Evolutionary conservation across 2,113 vertebrate genomes (phyloP), one percentile per base, ranked within the genome.

Genomic region (Ranitomeya imitator): DNA sequence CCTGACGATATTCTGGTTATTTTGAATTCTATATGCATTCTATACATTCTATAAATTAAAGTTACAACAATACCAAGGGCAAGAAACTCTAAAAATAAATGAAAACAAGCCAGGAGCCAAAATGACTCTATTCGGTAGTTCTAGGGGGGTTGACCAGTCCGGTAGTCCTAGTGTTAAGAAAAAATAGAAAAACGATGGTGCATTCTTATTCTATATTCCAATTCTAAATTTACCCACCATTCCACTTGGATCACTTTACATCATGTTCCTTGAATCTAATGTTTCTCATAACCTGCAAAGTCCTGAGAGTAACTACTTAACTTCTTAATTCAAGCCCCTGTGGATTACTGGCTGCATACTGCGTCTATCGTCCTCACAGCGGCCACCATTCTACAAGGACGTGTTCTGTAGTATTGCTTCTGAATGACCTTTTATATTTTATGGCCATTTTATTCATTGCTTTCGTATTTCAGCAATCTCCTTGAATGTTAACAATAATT

Each of bases 361-460:
- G 19, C 14, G 67, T 45, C 71, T 69, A 84, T 84, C 82, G 65
- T 84, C 82, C n/a, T 84, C 65, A 23, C 82, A 84, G 59, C 82
- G 71, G 63, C 45, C 13, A 15, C 65, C n/a, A 26, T 84, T 69
- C 65, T 37, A 61, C 73, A 76, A 85, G 84, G 84, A 85, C 71
- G 37, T 61, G 69, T 85, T 73, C 71, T 76, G 55, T 45, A 23
- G 57, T 21, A 61, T 23, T 77, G 11, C 69, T 77, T 73, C 19
- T 45, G 19, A 61, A 23, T 86, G 85, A 76, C 85, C 85, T 86
- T 86, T 86, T 78, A 59, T 86, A 77, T 86, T 86, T 86, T 78
- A 86, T 86, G 85, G 71, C 85, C 85, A 76, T 86, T 86, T 86
- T 86, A 78, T 76, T 77, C 73, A 77, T n/a, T 74, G 85, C 73